phyloP scores from a whole-genome alignment of 2,797 vertebrate species.

The Chaetodon trifasciatus region DNA sequence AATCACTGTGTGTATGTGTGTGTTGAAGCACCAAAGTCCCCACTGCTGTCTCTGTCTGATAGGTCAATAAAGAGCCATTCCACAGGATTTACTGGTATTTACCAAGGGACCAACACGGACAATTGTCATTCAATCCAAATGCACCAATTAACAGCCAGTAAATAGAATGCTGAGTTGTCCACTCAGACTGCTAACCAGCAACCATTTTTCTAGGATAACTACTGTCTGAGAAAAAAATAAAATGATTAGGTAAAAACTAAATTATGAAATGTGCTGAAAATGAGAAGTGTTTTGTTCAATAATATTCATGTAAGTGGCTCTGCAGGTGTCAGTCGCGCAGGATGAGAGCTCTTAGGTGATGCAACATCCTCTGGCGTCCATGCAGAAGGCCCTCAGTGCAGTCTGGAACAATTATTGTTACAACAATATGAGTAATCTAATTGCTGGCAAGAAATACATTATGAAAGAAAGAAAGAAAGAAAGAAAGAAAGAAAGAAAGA shows the following conservation, averaged over 20 bases:
- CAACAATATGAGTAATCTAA: background rate
- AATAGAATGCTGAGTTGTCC: slow-evolving; percentile 57
- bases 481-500: too few relatives aligned
- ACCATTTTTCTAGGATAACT: background rate
- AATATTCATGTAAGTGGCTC: background rate
- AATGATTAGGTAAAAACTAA: background rate
- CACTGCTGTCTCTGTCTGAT: slow-evolving; percentile 28
- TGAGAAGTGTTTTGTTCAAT: background rate
- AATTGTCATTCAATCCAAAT: slow-evolving; percentile 68
- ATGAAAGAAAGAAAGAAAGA: too few relatives aligned
- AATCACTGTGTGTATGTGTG: slow-evolving; percentile 38
- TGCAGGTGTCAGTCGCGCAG: background rate
- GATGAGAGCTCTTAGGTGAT: background rate
- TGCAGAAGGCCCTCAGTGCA: too few relatives aligned
- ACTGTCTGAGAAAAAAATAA: background rate
- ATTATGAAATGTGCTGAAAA: background rate
- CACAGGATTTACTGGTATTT: slow-evolving; percentile 62
- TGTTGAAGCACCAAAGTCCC: slow-evolving; percentile 24
- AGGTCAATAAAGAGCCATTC: slow-evolving; percentile 73
- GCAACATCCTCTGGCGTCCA: background rate
- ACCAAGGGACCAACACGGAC: slow-evolving; percentile 65
- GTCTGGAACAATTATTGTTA: background rate
- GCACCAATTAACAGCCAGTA: slow-evolving; percentile 60
- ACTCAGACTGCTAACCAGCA: slow-evolving; percentile 13
- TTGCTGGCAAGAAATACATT: too few relatives aligned